Conservation (phyloP, 1,140 invertebrate species). For the Saccostrea cuccullata region DNA sequence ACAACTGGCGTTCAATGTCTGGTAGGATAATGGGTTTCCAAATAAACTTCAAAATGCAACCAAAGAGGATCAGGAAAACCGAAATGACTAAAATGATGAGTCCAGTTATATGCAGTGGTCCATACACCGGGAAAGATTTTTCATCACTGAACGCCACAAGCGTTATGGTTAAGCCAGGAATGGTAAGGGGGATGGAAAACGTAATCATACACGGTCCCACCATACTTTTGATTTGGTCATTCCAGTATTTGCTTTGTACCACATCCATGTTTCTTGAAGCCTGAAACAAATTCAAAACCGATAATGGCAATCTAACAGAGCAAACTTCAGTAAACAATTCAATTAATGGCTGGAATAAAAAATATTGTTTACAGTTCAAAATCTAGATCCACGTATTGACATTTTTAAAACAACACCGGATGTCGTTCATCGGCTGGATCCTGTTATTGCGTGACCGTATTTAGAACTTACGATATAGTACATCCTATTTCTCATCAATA, state of each 20-base stretch:
- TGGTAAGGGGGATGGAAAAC: slow-evolving; percentile 61
- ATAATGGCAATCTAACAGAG: not conserved
- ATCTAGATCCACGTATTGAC: not conserved
- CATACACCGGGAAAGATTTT: slow-evolving; percentile 58
- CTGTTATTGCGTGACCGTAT: not conserved
- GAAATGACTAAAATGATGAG: slow-evolving; percentile 55
- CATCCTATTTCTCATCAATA: not conserved
- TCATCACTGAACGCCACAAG: slow-evolving; percentile 63
- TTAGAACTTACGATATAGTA: not conserved
- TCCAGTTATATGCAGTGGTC: slow-evolving; percentile 62
- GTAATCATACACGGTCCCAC: slow-evolving; percentile 64
- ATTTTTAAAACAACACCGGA: slow-evolving; percentile 9
- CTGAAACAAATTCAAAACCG: not conserved
- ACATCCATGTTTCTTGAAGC: not conserved
- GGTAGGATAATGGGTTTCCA: slow-evolving; percentile 54
- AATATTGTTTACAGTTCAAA: not conserved
- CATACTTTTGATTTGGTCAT: slow-evolving; percentile 54
- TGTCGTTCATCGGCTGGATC: not conserved
- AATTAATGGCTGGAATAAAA: not conserved
- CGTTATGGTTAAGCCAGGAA: slow-evolving; percentile 64
- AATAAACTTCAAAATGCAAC: slow-evolving; percentile 49
- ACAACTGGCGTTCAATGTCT: slow-evolving; percentile 51
- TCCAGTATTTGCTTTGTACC: slow-evolving; percentile 51
- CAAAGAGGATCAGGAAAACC: slow-evolving; percentile 53
- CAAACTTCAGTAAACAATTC: not conserved